A percentile compares a stretch with the other conserved stretches of the same genome.
These are phyloP conservation scores for Sycophila texana DNA, from an alignment of 2,888 invertebrate species.

Conservation along the genomic window DNA sequence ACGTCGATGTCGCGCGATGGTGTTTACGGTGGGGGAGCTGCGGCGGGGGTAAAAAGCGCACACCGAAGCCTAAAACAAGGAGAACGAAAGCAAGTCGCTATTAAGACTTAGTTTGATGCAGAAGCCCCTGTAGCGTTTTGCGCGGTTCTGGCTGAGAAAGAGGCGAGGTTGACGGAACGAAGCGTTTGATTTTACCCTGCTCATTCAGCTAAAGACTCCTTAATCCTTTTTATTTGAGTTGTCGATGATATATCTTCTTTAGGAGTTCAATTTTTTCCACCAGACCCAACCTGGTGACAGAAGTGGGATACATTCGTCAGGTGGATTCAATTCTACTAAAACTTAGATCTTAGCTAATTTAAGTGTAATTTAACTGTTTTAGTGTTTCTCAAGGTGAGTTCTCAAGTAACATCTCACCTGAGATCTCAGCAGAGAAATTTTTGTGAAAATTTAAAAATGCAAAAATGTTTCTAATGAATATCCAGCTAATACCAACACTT, in stretches of 20 bases:
- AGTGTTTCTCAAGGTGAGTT: no score
- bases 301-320: background rate
- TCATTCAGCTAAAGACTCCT: background rate
- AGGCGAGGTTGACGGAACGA: constrained; percentile 28
- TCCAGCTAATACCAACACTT: no score
- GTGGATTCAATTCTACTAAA: background rate
- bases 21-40: no score
- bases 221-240: constrained; percentile 2
- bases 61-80: constrained; percentile 52
- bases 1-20: constrained; percentile 7
- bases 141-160: constrained; percentile 39
- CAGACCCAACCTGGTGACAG: constrained; percentile 68
- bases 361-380: no score
- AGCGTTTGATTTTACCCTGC: background rate
- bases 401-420: no score
- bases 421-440: no score
- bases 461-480: no score
- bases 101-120: constrained; percentile 53
- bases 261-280: no score
- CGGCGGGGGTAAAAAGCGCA: constrained; percentile 48
- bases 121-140: constrained; percentile 46
- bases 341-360: no score
- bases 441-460: no score
- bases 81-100: constrained; percentile 50
- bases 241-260: no score